A percentile compares a stretch with the other conserved stretches of the same genome.
These are phyloP conservation scores for Petrocephalus zakoni DNA, from an alignment of 2,113 vertebrate species.

Conservation along the genomic window DNA sequence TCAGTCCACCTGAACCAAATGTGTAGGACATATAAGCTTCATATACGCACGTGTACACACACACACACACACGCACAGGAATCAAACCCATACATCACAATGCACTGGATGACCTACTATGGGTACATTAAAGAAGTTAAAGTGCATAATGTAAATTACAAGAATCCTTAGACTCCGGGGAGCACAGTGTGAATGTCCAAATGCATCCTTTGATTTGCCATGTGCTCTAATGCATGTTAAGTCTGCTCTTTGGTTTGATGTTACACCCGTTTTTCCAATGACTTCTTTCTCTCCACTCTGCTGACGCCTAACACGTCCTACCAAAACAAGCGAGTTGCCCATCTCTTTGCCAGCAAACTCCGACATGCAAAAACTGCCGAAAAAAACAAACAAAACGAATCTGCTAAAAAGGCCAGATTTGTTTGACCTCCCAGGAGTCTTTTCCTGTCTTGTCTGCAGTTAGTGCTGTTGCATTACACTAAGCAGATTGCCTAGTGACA, in stretches of 20 bases:
- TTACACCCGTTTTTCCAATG: conserved; percentile 39
- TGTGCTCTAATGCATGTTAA: conserved; percentile 39
- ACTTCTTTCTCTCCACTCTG: conserved; percentile 42
- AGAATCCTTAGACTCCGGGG: background rate
- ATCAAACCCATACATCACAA: background rate
- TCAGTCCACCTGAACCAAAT: background rate
- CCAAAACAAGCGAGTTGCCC: conserved; percentile 45
- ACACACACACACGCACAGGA: background rate
- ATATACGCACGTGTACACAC: background rate
- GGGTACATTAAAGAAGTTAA: background rate
- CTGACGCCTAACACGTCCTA: conserved; percentile 50
- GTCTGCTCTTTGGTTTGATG: conserved; percentile 40
- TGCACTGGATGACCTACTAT: background rate
- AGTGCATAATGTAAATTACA: background rate
- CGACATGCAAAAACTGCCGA: conserved; percentile 67
- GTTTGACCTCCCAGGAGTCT: conserved; percentile 48
- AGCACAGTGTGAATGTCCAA: background rate
- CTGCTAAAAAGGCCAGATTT: conserved; percentile 51
- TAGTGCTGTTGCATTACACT: conserved; percentile 69
- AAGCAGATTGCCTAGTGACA: conserved; percentile 71
- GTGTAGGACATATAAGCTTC: background rate
- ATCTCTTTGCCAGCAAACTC: conserved; percentile 45
- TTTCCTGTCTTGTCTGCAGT: conserved; percentile 76
- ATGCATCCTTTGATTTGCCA: conserved; percentile 3
- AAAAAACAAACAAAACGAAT: conserved; percentile 42